Percentiles rank a stretch among this genome's conserved stretches.
These are phyloP conservation scores for Lepidochitona cinerea DNA, from an alignment of 2,888 invertebrate species.

Conservation along the genomic window DNA sequence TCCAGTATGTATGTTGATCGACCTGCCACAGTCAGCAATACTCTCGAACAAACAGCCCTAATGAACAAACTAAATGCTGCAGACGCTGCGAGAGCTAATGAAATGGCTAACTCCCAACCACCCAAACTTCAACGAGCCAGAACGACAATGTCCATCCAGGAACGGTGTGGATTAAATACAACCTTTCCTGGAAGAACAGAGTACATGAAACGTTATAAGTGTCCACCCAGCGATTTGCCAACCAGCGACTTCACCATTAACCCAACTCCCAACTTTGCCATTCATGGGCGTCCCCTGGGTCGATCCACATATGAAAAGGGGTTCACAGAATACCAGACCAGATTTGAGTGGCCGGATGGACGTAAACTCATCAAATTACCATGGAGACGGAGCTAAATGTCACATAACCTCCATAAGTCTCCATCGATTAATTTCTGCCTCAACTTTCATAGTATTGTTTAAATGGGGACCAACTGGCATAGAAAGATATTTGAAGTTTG, in stretches of 20 bases:
- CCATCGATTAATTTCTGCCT: no score
- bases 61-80: conserved; percentile 46
- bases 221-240: conserved; percentile 44
- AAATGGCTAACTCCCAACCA: background rate
- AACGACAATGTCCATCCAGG: conserved; percentile 58
- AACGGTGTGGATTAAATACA: conserved; percentile 69
- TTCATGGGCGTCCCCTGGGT: conserved; percentile 62
- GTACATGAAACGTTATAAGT: conserved; percentile 61
- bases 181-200: conserved; percentile 67
- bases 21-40: conserved; percentile 32
- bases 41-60: conserved; percentile 39
- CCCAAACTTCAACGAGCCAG: conserved; percentile 23
- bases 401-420: no score
- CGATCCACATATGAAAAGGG: conserved; percentile 38
- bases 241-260: conserved; percentile 64
- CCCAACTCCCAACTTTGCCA: conserved; percentile 64
- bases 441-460: no score
- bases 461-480: no score
- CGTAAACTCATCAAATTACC: conserved; percentile 60
- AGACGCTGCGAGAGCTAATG: conserved; percentile 2
- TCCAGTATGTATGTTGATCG: conserved; percentile 35
- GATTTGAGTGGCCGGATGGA: conserved; percentile 68
- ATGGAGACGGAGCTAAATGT: conserved; percentile 46
- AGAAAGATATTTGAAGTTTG: no score
- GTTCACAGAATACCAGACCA: conserved; percentile 65